Conservation (phyloP, 2,113 vertebrate genomes). For the Rutilus rutilus region DNA sequence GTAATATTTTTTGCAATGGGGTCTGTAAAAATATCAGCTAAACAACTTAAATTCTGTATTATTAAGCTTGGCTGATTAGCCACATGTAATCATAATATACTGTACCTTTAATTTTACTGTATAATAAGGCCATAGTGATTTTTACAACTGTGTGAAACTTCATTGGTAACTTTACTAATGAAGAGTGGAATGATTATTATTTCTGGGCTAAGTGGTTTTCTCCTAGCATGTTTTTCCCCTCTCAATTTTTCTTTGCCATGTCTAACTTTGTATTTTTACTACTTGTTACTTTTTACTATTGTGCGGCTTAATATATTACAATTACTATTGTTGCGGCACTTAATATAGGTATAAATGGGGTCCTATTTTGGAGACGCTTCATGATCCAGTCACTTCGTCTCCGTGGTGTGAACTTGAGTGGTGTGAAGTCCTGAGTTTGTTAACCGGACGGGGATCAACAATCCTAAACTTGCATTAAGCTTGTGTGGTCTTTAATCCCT, state of each 20-base stretch:
- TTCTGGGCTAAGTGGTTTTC: not conserved
- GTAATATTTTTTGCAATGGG: not conserved
- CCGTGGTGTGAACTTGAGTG: not conserved
- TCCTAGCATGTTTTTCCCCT: not conserved
- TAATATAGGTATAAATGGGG: not conserved
- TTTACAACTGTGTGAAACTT: not conserved
- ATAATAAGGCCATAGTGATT: not conserved
- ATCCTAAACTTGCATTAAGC: not conserved
- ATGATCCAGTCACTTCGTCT: not conserved
- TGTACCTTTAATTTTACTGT: not conserved
- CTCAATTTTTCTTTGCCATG: not conserved
- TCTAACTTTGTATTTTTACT: not conserved
- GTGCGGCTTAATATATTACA: too few relatives aligned
- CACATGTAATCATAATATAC: not conserved
- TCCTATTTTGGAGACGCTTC: not conserved
- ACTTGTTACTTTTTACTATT: not conserved
- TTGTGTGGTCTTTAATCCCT: conserved; percentile 23
- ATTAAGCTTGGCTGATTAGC: not conserved
- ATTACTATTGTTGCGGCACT: too few relatives aligned
- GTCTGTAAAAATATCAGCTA: not conserved
- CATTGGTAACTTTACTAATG: not conserved
- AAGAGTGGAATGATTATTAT: not conserved
- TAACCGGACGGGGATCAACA: not conserved
- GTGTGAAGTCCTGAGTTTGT: not conserved
- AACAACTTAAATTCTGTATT: not conserved